Conservation (phyloP, 2,797 vertebrate species). For the Chaetodon trifasciatus region DNA sequence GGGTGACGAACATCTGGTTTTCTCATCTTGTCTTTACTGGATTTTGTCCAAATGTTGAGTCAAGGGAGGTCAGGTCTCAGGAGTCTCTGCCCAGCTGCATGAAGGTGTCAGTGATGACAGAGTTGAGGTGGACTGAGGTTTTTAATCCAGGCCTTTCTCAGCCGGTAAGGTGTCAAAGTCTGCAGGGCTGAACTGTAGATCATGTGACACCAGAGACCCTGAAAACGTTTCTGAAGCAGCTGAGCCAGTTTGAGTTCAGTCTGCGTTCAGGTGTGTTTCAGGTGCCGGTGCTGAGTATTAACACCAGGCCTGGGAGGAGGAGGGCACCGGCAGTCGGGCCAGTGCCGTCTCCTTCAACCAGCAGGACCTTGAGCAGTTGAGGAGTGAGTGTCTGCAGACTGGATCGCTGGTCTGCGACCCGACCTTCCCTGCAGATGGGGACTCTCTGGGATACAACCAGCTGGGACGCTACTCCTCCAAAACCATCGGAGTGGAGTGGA, state of each 20-base stretch:
- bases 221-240: neutral
- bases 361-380: slow-evolving; percentile 87
- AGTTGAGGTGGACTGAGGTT: neutral
- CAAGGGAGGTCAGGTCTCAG: too few species aligned
- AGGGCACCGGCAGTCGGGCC: slow-evolving; percentile 78
- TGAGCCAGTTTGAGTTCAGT: neutral
- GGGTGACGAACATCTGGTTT: neutral
- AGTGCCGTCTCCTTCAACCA: slow-evolving; percentile 82
- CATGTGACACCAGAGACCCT: neutral
- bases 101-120: neutral
- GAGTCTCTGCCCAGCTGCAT: neutral
- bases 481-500: slow-evolving; percentile 85
- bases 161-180: neutral
- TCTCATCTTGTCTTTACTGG: neutral
- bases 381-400: slow-evolving; percentile 76
- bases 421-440: slow-evolving; percentile 82
- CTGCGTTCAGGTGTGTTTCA: neutral
- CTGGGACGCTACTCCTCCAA: slow-evolving; percentile 87
- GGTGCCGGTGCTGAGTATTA: neutral
- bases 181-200: neutral
- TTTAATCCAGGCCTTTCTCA: neutral
- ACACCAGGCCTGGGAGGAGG: slow-evolving; percentile 74
- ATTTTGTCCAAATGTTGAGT: neutral
- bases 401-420: slow-evolving; percentile 87
- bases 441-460: slow-evolving; percentile 89